These are phyloP conservation scores for Drosophila grimshawi DNA, from an alignment of 1,140 invertebrate genomes.

Conservation along the genomic window DNA sequence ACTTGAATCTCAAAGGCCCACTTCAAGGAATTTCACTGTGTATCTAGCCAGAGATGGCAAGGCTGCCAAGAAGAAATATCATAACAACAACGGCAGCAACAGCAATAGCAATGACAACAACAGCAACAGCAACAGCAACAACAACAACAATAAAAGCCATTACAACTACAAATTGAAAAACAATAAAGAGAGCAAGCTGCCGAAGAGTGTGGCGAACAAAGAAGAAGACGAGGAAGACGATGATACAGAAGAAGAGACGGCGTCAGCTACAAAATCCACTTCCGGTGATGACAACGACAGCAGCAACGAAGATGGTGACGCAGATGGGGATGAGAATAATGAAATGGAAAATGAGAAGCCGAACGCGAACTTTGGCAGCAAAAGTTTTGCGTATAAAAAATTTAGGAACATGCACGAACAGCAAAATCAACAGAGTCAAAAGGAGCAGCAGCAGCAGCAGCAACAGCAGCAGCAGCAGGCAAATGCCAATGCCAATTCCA, in stretches of 20 bases:
- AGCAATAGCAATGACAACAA: slow-evolving; percentile 30
- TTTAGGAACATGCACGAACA: slow-evolving; percentile 70
- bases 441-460: slow-evolving; percentile 27
- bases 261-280: slow-evolving; percentile 33
- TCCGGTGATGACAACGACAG: slow-evolving; percentile 12
- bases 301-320: not conserved
- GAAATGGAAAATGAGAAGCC: slow-evolving; percentile 16
- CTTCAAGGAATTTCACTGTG: slow-evolving; percentile 66
- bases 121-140: slow-evolving; percentile 22
- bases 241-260: not conserved
- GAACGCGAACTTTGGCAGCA: slow-evolving; percentile 60
- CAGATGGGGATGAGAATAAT: not conserved
- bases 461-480: slow-evolving; percentile 31
- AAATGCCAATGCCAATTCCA: slow-evolving; percentile 20
- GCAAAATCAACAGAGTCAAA: slow-evolving; percentile 58
- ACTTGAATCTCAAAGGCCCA: slow-evolving; percentile 77
- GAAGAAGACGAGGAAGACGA: not conserved
- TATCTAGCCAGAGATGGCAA: slow-evolving; percentile 60
- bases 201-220: slow-evolving; percentile 27
- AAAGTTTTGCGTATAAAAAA: slow-evolving; percentile 76
- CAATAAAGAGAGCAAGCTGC: slow-evolving; percentile 52
- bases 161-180: slow-evolving; percentile 74
- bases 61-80: slow-evolving; percentile 47
- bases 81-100: slow-evolving; percentile 42
- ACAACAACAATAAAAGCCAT: slow-evolving; percentile 55